Conservation (phyloP, 2,797 vertebrate genomes). For the Fundulus diaphanus region DNA sequence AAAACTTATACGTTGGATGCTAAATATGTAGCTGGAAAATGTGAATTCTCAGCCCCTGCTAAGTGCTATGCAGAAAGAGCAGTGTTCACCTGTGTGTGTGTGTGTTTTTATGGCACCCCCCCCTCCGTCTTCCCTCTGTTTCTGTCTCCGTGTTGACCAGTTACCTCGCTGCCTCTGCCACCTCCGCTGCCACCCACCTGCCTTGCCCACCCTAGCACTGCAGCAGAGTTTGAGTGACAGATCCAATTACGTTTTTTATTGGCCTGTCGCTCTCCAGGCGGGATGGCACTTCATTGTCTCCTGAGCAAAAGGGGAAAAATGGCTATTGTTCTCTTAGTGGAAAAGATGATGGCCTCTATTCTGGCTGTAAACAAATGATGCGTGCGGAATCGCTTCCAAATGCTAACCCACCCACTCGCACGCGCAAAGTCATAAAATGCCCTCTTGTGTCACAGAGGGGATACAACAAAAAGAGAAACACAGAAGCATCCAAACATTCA, state of each 20-base stretch:
- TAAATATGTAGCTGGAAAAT: background rate
- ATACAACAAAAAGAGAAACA: background rate
- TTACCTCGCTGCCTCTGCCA: conserved; percentile 37
- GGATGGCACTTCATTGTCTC: conserved; percentile 82
- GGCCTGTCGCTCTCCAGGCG: conserved; percentile 76
- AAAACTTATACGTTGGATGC: background rate
- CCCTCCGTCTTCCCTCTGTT: conserved; percentile 3
- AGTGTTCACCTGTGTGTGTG: conserved; percentile 18
- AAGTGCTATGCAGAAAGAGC: conserved; percentile 18
- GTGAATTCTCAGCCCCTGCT: background rate
- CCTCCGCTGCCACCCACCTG: conserved; percentile 44
- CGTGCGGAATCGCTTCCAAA: conserved; percentile 58
- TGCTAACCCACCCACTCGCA: conserved; percentile 8
- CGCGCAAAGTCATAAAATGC: conserved; percentile 25
- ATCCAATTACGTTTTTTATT: conserved; percentile 86
- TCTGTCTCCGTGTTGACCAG: conserved; percentile 50
- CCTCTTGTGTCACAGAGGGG: conserved; percentile 40
- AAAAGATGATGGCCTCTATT: conserved; percentile 78
- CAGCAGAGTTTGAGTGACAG: conserved; percentile 79
- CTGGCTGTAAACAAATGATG: conserved; percentile 75
- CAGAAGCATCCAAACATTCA: conserved; percentile 15
- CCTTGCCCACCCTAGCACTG: conserved; percentile 52
- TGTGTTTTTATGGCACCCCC: conserved; percentile 10
- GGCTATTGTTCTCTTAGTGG: conserved; percentile 75
- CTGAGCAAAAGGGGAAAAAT: conserved; percentile 66